A percentile compares a stretch with the other conserved stretches of the same genome.
phyloP scores from a whole-genome alignment of 2,113 vertebrate genomes.

The Telmatochromis sp. region DNA sequence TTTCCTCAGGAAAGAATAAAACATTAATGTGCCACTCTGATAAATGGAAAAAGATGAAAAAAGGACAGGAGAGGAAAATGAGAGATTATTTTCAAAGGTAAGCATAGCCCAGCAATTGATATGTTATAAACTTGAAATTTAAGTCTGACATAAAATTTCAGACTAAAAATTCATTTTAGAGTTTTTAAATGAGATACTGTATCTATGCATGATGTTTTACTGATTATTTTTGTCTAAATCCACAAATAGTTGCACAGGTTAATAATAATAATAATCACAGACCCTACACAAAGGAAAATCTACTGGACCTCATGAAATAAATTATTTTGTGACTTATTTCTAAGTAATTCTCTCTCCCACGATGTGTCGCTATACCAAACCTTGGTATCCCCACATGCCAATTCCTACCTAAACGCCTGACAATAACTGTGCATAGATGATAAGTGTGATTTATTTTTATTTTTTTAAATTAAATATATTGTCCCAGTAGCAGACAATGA shows the following conservation, averaged over 20 bases:
- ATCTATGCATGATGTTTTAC: background rate
- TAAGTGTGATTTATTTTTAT: background rate
- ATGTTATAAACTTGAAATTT: background rate
- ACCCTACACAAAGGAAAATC: background rate
- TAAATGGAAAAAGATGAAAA: background rate
- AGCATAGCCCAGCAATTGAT: background rate
- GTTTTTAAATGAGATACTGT: background rate
- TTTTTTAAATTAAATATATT: rapidly evolving
- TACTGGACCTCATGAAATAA: background rate
- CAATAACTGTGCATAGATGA: background rate
- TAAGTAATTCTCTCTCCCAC: background rate
- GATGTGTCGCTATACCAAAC: background rate
- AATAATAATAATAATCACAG: background rate
- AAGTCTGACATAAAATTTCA: rapidly evolving
- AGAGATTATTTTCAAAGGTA: background rate
- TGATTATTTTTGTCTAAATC: rapidly evolving
- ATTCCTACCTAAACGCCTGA: background rate
- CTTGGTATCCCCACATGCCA: background rate
- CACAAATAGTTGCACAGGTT: background rate
- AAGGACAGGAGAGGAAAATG: background rate
- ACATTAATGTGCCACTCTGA: rapidly evolving
- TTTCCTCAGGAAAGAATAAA: rapidly evolving
- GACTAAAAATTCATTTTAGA: rapidly evolving
- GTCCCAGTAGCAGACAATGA: rapidly evolving
- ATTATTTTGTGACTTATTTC: background rate